Base-by-base conservation (phyloP, 2,113 vertebrate species). In the Zosterops hypoxanthus region DNA sequence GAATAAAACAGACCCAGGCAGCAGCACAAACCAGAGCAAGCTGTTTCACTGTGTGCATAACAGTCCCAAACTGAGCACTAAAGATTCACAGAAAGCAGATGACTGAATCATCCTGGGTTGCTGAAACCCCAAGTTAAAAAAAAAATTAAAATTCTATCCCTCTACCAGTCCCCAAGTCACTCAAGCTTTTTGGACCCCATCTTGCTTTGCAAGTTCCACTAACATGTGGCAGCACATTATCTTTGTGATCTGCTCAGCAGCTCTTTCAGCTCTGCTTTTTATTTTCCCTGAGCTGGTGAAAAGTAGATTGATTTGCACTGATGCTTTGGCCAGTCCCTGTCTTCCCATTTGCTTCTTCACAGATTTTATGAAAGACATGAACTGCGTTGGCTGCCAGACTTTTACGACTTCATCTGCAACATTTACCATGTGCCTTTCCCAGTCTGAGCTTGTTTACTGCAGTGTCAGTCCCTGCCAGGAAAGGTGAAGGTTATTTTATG, bases 401-500 rank as follows among this genome's bases (percentile, higher is more conserved):
- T 98, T 96, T 97, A 96, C 61, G 96, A 86, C 94, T 95, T 97
- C 90, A 97, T 96, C 92, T 96, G 94, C 89, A 94, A 59, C 69
- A 26, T 39, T 68, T 31, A 61, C 92, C 90, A 49, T 66, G 95
- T 81, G 94, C 81, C 92, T 95, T 72, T 90, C 95, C 90, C 89
- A 95, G 94, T 69, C 5, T 94, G 92, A 95, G 87, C 85, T 95
- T 95, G 86, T 97, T 97, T 95, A 91, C 96, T 96, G 93, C 86
- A 11, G 50, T 33, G 94, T 81, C 96, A 93, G 64, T 60, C 92
- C 66, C 77, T 4, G 56, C 90, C 95, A 97, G 96, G 72, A 90
- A 92, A 96, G 96, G 97, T 96, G 97, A 97, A 96, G 96, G 96
- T 95, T 95, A 94, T 95, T 96, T 96, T 88, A 95, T 77, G 81